A percentile compares a stretch with the other conserved stretches of the same genome.
Conservation (phyloP, 1,140 invertebrate species). For the Cyclina sinensis region DNA sequence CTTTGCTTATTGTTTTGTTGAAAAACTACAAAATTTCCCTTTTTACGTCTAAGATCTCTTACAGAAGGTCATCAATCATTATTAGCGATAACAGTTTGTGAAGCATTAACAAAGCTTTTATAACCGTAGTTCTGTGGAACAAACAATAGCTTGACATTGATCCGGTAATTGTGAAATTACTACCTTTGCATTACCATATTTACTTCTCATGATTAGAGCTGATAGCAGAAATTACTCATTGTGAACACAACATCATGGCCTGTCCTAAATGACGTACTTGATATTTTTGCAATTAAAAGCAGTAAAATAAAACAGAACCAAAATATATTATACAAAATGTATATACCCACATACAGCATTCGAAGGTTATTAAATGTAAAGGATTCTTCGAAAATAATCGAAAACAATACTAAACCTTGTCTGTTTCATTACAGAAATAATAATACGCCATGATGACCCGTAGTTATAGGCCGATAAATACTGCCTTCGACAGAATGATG, state of each 20-base stretch:
- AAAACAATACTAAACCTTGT: too few relatives aligned
- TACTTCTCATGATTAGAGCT: background rate
- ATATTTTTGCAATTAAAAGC: too few relatives aligned
- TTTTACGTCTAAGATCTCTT: background rate
- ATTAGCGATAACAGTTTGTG: slow-evolving; percentile 12
- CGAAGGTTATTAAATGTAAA: too few relatives aligned
- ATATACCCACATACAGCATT: too few relatives aligned
- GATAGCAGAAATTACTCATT: background rate
- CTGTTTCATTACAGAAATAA: too few relatives aligned
- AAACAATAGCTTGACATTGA: slow-evolving; percentile 30
- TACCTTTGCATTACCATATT: slow-evolving; percentile 38
- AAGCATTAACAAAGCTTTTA: slow-evolving; percentile 40
- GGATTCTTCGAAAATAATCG: too few relatives aligned
- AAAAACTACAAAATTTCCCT: background rate
- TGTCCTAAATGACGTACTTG: background rate
- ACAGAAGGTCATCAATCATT: slow-evolving; percentile 4
- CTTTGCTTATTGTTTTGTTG: background rate
- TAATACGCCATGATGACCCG: too few relatives aligned
- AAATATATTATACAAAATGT: too few relatives aligned
- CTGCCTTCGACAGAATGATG: too few relatives aligned
- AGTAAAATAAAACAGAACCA: too few relatives aligned
- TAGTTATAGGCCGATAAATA: too few relatives aligned
- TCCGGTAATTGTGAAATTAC: slow-evolving; percentile 31
- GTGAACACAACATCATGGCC: background rate
- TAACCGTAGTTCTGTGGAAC: background rate